phyloP scores from a whole-genome alignment of 2,888 invertebrate genomes.

The Aromia moschata region DNA sequence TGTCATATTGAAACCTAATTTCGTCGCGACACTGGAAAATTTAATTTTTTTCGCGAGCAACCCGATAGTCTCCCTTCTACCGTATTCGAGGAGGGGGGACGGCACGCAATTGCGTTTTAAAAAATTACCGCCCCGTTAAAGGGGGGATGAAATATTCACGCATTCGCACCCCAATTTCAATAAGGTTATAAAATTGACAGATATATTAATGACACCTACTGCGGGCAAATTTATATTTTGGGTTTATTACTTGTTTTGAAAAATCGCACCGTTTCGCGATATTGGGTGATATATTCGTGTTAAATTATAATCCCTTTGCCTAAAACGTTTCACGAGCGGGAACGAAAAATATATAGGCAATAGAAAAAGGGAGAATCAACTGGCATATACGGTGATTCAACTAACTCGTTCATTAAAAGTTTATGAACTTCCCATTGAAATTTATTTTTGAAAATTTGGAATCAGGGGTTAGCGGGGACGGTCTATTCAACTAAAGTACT shows the following conservation, averaged over 20 bases:
- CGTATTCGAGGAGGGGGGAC: neutral
- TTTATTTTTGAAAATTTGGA: too few relatives aligned
- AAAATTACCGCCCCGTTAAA: slow-evolving; percentile 17
- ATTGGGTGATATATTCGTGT: too few relatives aligned
- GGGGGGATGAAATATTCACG: slow-evolving; percentile 19
- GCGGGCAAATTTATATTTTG: slow-evolving; percentile 12
- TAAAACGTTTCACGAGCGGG: too few relatives aligned
- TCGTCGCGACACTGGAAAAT: neutral
- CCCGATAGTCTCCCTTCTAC: neutral
- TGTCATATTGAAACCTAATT: neutral
- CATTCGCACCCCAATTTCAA: slow-evolving; percentile 24
- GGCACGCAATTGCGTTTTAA: slow-evolving; percentile 21
- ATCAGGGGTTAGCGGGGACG: too few relatives aligned
- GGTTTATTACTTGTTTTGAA: neutral
- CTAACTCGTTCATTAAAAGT: too few relatives aligned
- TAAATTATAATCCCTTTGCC: too few relatives aligned
- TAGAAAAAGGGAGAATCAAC: too few relatives aligned
- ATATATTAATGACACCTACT: slow-evolving; percentile 21
- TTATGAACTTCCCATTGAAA: too few relatives aligned
- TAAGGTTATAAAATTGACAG: slow-evolving; percentile 26
- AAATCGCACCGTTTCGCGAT: neutral
- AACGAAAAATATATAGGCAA: too few relatives aligned
- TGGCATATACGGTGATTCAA: too few relatives aligned
- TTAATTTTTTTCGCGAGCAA: neutral
- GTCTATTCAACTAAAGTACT: too few relatives aligned